phyloP scores from a whole-genome alignment of 2,113 vertebrate species.

The Cavia aperea region DNA sequence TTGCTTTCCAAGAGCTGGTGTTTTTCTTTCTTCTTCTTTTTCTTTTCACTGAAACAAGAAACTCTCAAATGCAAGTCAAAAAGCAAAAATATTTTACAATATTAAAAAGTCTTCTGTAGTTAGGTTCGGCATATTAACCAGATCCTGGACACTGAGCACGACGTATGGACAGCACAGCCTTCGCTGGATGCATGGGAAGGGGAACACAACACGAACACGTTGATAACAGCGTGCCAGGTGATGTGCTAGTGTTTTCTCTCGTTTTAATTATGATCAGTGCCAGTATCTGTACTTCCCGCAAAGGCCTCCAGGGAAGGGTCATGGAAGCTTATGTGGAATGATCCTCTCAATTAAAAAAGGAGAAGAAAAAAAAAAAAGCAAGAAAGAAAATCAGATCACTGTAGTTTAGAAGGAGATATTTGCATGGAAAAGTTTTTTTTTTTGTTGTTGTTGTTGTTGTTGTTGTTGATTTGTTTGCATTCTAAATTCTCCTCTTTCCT shows the following conservation, averaged over 20 bases:
- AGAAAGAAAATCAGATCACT: conserved; percentile 66
- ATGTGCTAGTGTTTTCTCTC: conserved; percentile 52
- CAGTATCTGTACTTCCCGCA: conserved; percentile 65
- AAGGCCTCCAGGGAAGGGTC: conserved; percentile 69
- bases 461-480: too few relatives aligned
- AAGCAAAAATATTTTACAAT: conserved; percentile 81
- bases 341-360: conserved; percentile 70
- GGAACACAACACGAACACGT: conserved; percentile 61
- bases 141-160: conserved; percentile 77
- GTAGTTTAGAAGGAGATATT: conserved; percentile 74
- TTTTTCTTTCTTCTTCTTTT: conserved; percentile 79
- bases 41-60: conserved; percentile 85
- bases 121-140: conserved; percentile 53
- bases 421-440: conserved; percentile 63
- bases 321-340: conserved; percentile 66
- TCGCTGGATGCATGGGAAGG: conserved; percentile 59
- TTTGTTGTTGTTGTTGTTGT: conserved; percentile 14
- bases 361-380: neutral
- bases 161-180: conserved; percentile 68
- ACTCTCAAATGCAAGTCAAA: conserved; percentile 80
- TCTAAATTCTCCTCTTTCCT: neutral
- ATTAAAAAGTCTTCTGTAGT: conserved; percentile 78
- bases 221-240: conserved; percentile 61
- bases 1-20: conserved; percentile 76
- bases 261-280: conserved; percentile 72